Percentiles rank a stretch among this genome's conserved stretches.
Conservation (phyloP, 2,888 invertebrate species). For the Drosophila borborema region DNA sequence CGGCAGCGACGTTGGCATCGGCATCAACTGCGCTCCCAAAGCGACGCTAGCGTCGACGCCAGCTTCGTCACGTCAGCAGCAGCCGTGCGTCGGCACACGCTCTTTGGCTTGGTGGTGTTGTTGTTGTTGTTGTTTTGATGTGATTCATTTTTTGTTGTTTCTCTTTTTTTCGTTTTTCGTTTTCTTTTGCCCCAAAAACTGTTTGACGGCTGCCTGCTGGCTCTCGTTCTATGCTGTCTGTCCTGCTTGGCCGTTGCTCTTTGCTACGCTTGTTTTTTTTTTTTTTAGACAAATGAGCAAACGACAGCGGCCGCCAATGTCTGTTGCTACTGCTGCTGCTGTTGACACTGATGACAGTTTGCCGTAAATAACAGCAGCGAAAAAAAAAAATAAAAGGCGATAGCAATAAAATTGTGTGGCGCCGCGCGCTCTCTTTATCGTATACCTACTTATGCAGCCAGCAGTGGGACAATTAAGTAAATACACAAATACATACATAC, state of each 20-base stretch:
- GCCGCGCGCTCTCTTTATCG: slow-evolving; percentile 27
- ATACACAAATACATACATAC: slow-evolving; percentile 4
- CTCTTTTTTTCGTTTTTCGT: slow-evolving; percentile 6
- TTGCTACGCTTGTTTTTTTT: slow-evolving; percentile 12
- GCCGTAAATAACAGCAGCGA: slow-evolving; percentile 47
- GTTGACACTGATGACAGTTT: slow-evolving; percentile 63
- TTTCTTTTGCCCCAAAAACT: slow-evolving; percentile 31
- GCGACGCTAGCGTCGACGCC: slow-evolving; percentile 15
- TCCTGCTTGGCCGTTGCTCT: slow-evolving; percentile 49
- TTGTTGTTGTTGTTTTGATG: slow-evolving; percentile 9
- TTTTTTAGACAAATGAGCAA: slow-evolving; percentile 69
- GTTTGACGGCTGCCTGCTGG: slow-evolving; percentile 30
- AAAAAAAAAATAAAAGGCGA: slow-evolving; percentile 19
- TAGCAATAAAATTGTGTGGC: slow-evolving; percentile 30
- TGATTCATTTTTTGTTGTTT: slow-evolving; percentile 29
- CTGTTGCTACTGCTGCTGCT: slow-evolving; percentile 50
- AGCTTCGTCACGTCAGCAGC: slow-evolving; percentile 37
- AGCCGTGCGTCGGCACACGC: slow-evolving; percentile 29
- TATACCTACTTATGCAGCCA: slow-evolving; percentile 16
- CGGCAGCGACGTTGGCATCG: not conserved
- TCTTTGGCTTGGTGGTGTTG: slow-evolving; percentile 20
- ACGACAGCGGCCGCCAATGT: slow-evolving; percentile 64
- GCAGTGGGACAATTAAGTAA: slow-evolving; percentile 32
- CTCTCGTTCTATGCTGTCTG: slow-evolving; percentile 27
- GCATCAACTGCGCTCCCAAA: not conserved